A percentile compares a stretch with the other conserved stretches of the same genome.
Evolutionary conservation across 1,140 invertebrate species (phyloP).

Genomic region (silkworm (Bombyx mori)): DNA sequence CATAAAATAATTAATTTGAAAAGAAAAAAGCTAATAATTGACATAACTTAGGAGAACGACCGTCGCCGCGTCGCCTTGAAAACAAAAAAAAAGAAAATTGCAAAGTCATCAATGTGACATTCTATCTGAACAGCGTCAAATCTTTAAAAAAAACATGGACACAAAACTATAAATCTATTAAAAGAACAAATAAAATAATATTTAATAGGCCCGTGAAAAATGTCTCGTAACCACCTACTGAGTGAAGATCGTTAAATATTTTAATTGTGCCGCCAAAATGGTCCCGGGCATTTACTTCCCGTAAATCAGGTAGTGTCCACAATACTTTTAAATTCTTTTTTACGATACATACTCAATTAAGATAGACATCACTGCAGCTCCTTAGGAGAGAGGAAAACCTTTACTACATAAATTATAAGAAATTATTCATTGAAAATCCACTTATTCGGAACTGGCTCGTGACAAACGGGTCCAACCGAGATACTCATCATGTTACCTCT

Average conservation of each 20-base stretch:
- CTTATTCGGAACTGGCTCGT: too few relatives aligned
- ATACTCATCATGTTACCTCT: too few relatives aligned
- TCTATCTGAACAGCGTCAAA: conserved; percentile 3
- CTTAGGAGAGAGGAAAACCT: too few relatives aligned
- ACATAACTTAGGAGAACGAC: too few relatives aligned
- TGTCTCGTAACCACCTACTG: conserved; percentile 66
- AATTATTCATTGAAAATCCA: too few relatives aligned
- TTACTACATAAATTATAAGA: too few relatives aligned
- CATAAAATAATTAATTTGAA: too few relatives aligned
- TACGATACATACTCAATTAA: conserved; percentile 11
- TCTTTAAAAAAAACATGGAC: too few relatives aligned
- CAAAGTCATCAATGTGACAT: conserved; percentile 12
- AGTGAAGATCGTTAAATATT: conserved; percentile 58
- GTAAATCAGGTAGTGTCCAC: conserved; percentile 61
- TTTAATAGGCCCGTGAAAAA: conserved; percentile 68
- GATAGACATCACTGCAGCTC: too few relatives aligned
- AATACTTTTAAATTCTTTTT: conserved; percentile 41
- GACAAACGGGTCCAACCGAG: too few relatives aligned
- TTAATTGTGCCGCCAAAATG: conserved; percentile 64
- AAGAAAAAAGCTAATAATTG: too few relatives aligned
- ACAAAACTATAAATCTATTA: conserved; percentile 34
- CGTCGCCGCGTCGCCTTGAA: too few relatives aligned
- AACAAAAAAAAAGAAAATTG: neutral
- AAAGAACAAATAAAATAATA: conserved; percentile 66
- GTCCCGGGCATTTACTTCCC: conserved; percentile 55